phyloP scores from a whole-genome alignment of 2,888 invertebrate genomes.

The Arctia plantaginis region DNA sequence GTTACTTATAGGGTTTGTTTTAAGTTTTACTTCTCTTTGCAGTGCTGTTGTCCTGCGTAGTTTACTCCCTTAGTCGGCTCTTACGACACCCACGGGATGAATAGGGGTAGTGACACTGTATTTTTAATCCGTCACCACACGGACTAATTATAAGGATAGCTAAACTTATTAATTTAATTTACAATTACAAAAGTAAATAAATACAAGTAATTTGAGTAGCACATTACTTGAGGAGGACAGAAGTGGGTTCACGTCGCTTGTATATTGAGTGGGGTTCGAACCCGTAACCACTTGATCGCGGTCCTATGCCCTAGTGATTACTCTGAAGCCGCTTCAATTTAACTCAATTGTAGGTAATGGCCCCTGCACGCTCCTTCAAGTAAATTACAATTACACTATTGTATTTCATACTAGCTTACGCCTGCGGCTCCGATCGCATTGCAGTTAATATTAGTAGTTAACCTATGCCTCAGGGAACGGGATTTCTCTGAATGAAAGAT shows the following conservation, averaged over 20 bases:
- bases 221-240: not conserved
- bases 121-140: too few relatives aligned
- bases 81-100: too few relatives aligned
- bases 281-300: not conserved
- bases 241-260: not conserved
- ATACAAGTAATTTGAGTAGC: not conserved
- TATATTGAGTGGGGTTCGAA: not conserved
- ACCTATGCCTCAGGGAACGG: not conserved
- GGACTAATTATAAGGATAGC: not conserved
- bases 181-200: not conserved
- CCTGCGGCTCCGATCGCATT: not conserved
- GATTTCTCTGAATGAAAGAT: not conserved
- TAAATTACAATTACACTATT: not conserved
- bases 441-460: not conserved
- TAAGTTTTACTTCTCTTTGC: too few relatives aligned
- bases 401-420: not conserved
- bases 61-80: too few relatives aligned
- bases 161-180: not conserved
- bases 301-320: not conserved
- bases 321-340: not conserved
- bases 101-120: too few relatives aligned
- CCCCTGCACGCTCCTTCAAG: not conserved
- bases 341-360: not conserved
- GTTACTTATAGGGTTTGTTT: too few relatives aligned
- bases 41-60: too few relatives aligned